Evolutionary conservation across 2,888 invertebrate species (phyloP), one percentile per base, ranked within the genome.

Genomic region (Tiliacea citrago): DNA sequence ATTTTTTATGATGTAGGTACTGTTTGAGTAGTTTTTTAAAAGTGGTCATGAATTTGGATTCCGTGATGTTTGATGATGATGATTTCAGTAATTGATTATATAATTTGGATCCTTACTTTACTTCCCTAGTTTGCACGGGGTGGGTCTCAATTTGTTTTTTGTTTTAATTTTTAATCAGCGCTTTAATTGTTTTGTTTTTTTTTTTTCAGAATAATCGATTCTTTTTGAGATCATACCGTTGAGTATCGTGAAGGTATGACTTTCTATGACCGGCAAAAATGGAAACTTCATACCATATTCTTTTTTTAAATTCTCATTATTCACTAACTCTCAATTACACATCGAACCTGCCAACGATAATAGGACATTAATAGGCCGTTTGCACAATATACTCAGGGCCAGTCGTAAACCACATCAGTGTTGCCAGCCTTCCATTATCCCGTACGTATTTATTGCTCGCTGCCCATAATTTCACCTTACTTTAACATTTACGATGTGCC

Each of bases 401-500:
- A 66, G 70, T 85, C 86, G 86, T 86, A 87, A 87, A 87, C 82
- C 77, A 87, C 88, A 81, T 84, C 83, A 87, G 73, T 83, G 86
- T 83, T 81, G 81, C 80, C 75, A 77, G 77, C 82, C 83, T 88
- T 88, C 85, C 85, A 84, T 82, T 87, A 88, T 82, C 84, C 85
- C 73, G 69, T 77, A 67, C 81, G 85, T 84, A 87, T 89, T 84
- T 88, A 90, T 89, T 87, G 87, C 83, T 84, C 75, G 81, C 79
- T 81, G 84, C 80, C 90, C 81, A 90, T 91, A 90, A 89, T 90
- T 90, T 88, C 86, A 82, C 84, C 87, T 85, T 83, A 86, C 87
- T 89, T 89, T 86, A 90, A 90, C 91, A 88, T 91, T 92, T 93
- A 92, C 93, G 91, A 92, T 83, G 88, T 88, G 88, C 87, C 77